phyloP scores from a whole-genome alignment of 2,797 vertebrate genomes.

The Buceros bicornis region DNA sequence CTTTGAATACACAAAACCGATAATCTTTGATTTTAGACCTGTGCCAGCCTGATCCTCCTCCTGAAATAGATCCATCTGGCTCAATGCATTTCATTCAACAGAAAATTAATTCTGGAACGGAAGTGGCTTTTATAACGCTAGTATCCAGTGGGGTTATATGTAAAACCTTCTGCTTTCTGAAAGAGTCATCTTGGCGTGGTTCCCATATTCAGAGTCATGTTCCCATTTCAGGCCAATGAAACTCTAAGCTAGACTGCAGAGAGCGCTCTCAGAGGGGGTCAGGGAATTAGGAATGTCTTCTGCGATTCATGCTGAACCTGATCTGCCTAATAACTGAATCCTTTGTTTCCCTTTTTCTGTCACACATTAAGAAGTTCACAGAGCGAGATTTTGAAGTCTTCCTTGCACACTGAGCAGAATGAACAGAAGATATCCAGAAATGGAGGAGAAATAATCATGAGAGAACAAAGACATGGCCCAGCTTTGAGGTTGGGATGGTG shows the following conservation, averaged over 20 bases:
- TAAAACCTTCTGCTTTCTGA: neutral
- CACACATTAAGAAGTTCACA: neutral
- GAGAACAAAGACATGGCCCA: neutral
- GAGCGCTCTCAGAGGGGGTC: neutral
- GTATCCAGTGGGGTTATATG: neutral
- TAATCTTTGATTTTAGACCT: slow-evolving; percentile 6
- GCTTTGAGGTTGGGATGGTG: slow-evolving; percentile 15
- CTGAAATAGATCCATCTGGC: slow-evolving; percentile 44
- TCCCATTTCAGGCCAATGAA: neutral
- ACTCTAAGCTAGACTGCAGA: neutral
- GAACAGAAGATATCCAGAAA: neutral
- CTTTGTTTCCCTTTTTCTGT: slow-evolving; percentile 19
- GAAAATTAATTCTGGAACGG: neutral
- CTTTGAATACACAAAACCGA: neutral
- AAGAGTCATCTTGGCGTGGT: neutral
- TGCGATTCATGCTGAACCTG: neutral
- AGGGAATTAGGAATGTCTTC: neutral
- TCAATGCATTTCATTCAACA: neutral
- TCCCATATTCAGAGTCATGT: neutral
- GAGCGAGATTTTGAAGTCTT: neutral
- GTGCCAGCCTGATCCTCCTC: slow-evolving; percentile 2
- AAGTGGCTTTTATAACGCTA: neutral
- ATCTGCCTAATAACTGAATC: neutral
- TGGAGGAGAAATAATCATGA: neutral
- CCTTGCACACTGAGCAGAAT: neutral